phyloP scores from a whole-genome alignment of 2,797 vertebrate genomes.

The Menidia menidia region DNA sequence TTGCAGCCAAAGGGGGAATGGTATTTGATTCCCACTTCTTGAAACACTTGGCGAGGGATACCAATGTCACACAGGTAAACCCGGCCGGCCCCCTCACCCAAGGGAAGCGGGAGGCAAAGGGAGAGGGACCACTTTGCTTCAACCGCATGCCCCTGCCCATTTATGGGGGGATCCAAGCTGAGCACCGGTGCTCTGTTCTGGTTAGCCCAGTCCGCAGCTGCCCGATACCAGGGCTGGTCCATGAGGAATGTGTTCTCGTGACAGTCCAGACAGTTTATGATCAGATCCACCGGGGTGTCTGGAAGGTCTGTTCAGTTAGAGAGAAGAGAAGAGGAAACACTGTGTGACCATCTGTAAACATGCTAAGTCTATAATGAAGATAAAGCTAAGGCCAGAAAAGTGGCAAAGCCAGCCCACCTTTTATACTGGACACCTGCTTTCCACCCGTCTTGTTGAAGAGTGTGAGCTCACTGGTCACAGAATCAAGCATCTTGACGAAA shows the following conservation, averaged over 20 bases:
- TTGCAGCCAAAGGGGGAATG: conserved; percentile 98
- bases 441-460: conserved; percentile 93
- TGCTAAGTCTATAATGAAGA: background rate
- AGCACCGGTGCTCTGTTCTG: conserved; percentile 95
- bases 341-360: background rate
- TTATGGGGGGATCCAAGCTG: conserved; percentile 94
- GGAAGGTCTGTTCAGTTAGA: conserved; percentile 88
- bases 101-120: conserved; percentile 91
- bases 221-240: conserved; percentile 97
- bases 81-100: conserved; percentile 90
- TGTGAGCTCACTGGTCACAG: conserved; percentile 91
- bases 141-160: conserved; percentile 89
- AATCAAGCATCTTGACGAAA: conserved; percentile 97
- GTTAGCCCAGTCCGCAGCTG: conserved; percentile 96
- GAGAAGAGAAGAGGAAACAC: background rate
- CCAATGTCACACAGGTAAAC: conserved; percentile 98
- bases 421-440: conserved; percentile 94
- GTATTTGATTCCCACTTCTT: conserved; percentile 96
- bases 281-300: conserved; percentile 93
- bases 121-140: conserved; percentile 98
- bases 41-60: conserved; percentile 93
- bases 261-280: conserved; percentile 98
- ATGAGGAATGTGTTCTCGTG: conserved; percentile 94
- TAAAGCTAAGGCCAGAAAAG: background rate
- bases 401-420: conserved; percentile 80